Base-by-base conservation (phyloP, 2,797 vertebrate genomes). In the Micropoecilia bifurca region DNA sequence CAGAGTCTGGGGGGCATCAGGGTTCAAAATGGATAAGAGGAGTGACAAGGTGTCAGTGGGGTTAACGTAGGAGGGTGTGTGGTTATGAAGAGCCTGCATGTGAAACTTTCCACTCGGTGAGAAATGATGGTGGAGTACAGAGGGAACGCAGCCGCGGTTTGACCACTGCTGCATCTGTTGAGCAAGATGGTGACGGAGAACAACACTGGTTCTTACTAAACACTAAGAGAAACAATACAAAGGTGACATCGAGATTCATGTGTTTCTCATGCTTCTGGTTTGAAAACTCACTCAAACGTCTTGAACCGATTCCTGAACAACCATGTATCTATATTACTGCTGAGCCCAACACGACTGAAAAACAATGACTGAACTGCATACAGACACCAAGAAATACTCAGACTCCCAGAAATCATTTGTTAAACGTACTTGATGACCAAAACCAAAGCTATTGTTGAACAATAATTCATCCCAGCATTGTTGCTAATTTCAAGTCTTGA, bases 111-210 rank as follows among this genome's bases (percentile, higher is more conserved):
- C 88, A 79, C 71, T 81, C 10, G 0, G 63, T 2, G 68, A 75
- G 50, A 78, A 39, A 69, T 3, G 71, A 30, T 0, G 73, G 71
- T 66, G 36, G n/a, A 41, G n/a, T 30, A 45, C 79, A 85, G 12
- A 84, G 88, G 83, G 89, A 84, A 76, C 77, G 68, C 83, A 73
- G 3, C 0, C 76, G 85, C 8, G 87, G 87, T 90, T 61, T 53
- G 25, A 3, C 20, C 63, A 47, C 28, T 71, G 41, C 28, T 73
- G 46, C 0, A 75, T 25, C 73, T 59, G 61, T 74, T 80, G 80
- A 80, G 75, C 25, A 41, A 30, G 36, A 74, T 2, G 4, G 43
- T 69, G 36, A 50, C 6, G 12, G 6, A 39, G 33, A 12, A n/a
- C 50, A 61, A 22, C 6, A 14, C 1, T 8, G 6, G 50, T 68